phyloP scores from a whole-genome alignment of 2,888 invertebrate species.

The Biston stratarius region DNA sequence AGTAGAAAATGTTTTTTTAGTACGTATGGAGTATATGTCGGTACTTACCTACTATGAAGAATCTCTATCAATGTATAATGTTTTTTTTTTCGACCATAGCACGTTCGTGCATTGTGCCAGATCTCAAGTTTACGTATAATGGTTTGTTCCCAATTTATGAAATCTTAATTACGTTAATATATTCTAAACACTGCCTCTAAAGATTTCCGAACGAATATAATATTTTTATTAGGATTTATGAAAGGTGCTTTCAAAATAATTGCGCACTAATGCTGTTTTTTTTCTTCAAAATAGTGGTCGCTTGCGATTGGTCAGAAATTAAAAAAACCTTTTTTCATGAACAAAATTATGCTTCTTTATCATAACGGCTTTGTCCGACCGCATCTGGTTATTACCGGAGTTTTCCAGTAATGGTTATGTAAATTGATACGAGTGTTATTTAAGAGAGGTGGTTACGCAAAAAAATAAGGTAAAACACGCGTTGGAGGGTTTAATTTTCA shows the following conservation, averaged over 20 bases:
- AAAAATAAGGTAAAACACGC: constrained; percentile 20
- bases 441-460: constrained; percentile 16
- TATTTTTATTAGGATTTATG: neutral
- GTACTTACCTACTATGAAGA: neutral
- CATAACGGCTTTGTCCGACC: constrained; percentile 39
- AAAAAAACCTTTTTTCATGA: constrained; percentile 26
- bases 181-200: constrained; percentile 25
- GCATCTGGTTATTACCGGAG: constrained; percentile 27
- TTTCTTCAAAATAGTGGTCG: constrained; percentile 38
- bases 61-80: too few species aligned
- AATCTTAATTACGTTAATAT: too few species aligned
- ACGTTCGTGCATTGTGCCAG: too few species aligned
- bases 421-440: constrained; percentile 31
- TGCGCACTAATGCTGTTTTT: constrained; percentile 26
- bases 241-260: constrained; percentile 26
- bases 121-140: too few species aligned
- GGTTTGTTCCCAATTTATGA: neutral
- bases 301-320: constrained; percentile 67
- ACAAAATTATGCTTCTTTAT: constrained; percentile 42
- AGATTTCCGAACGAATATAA: neutral
- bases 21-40: neutral
- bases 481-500: constrained; percentile 4
- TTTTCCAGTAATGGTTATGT: constrained; percentile 40
- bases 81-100: too few species aligned
- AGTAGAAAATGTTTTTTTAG: constrained; percentile 1